Evolutionary conservation across 1,140 invertebrate genomes (phyloP).

Genomic region (Drosophila nebulosa): DNA sequence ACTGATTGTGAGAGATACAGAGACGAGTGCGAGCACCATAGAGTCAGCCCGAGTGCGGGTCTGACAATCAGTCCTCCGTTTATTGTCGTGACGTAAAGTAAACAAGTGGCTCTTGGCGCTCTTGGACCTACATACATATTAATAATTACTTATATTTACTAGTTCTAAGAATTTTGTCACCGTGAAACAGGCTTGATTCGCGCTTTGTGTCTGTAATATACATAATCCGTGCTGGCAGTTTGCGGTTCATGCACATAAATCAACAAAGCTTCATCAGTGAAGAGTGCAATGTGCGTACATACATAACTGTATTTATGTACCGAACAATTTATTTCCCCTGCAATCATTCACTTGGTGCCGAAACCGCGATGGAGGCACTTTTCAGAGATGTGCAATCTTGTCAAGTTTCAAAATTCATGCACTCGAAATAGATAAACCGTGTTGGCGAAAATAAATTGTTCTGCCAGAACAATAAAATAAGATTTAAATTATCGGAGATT

Average conservation of each 20-base stretch:
- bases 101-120: slow-evolving; percentile 24
- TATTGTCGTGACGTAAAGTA: slow-evolving; percentile 31
- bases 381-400: not conserved
- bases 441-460: too few species aligned
- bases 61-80: slow-evolving; percentile 15
- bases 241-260: not conserved
- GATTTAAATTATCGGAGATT: too few species aligned
- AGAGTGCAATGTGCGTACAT: not conserved
- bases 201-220: not conserved
- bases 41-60: not conserved
- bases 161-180: not conserved
- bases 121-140: not conserved
- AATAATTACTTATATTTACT: not conserved
- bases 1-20: not conserved
- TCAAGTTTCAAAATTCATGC: not conserved
- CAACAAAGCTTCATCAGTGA: not conserved
- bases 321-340: not conserved
- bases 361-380: not conserved
- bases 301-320: not conserved
- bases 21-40: slow-evolving; percentile 9
- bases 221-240: not conserved
- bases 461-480: too few species aligned
- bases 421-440: too few species aligned
- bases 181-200: not conserved
- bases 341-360: slow-evolving; percentile 1